Conservation (phyloP, 2,888 invertebrate species). For the Drosophila rubida region DNA sequence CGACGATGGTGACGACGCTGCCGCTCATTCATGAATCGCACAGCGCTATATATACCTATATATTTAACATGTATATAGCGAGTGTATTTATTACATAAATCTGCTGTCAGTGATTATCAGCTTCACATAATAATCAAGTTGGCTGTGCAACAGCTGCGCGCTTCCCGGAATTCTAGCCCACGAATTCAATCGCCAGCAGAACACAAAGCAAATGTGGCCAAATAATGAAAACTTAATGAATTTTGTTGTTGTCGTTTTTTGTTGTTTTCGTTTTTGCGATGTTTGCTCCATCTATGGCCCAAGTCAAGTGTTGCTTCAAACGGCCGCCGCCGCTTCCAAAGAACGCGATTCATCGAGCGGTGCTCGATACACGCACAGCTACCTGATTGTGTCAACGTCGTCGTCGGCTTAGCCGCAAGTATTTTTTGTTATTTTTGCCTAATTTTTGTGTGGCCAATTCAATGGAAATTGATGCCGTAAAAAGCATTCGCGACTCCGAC, state of each 20-base stretch:
- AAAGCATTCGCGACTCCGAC: conserved; percentile 32
- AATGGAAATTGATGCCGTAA: conserved; percentile 81
- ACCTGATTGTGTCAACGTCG: conserved; percentile 80
- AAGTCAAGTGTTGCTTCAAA: conserved; percentile 76
- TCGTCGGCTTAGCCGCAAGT: conserved; percentile 48
- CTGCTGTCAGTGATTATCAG: no score
- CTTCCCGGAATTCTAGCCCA: conserved; percentile 48
- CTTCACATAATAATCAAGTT: no score
- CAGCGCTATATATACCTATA: no score
- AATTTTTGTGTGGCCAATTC: conserved; percentile 61
- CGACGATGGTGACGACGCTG: conserved; percentile 34
- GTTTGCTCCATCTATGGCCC: conserved; percentile 42
- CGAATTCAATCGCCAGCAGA: conserved; percentile 37
- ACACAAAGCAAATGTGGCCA: conserved; percentile 34
- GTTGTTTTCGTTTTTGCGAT: conserved; percentile 12
- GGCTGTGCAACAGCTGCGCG: conserved; percentile 30
- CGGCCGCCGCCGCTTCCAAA: conserved; percentile 58
- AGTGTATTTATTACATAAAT: no score
- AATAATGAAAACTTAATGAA: conserved; percentile 75
- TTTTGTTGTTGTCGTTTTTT: conserved; percentile 34
- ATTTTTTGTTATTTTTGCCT: conserved; percentile 22
- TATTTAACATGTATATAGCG: no score
- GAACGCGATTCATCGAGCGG: conserved; percentile 35
- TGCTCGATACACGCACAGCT: conserved; percentile 45
- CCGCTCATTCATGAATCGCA: conserved; percentile 44